Percentiles rank a stretch among this genome's conserved stretches.
Evolutionary conservation across 1,140 invertebrate species (phyloP).

Genomic region (Zaprionus taronus): DNA sequence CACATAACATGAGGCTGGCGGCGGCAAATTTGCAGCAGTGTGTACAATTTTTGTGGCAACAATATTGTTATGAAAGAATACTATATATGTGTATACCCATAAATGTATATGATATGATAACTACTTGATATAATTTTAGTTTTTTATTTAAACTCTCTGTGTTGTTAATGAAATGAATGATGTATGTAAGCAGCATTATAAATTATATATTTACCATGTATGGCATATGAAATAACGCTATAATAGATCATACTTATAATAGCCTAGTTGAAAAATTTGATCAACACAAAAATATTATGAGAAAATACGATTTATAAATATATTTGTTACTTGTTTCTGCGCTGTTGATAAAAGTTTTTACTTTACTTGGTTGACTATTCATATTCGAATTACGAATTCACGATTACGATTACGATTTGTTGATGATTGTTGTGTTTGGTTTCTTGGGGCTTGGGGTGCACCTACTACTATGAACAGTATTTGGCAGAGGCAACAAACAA

Average conservation of each 20-base stretch:
- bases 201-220: conserved; percentile 26
- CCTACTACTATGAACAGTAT: conserved; percentile 54
- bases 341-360: conserved; percentile 64
- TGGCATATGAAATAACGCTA: conserved; percentile 37
- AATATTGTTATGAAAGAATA: conserved; percentile 33
- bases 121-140: conserved; percentile 42
- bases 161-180: conserved; percentile 64
- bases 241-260: conserved; percentile 47
- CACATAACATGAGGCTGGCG: conserved; percentile 19
- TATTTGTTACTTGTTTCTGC: conserved; percentile 75
- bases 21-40: conserved; percentile 22
- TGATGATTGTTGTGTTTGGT: conserved; percentile 45
- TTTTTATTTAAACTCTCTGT: conserved; percentile 75
- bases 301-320: conserved; percentile 45
- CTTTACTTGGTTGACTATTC: conserved; percentile 73
- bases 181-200: conserved; percentile 56
- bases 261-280: conserved; percentile 55
- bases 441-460: conserved; percentile 32
- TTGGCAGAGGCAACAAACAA: conserved; percentile 53
- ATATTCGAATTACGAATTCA: conserved; percentile 33
- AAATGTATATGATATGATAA: conserved; percentile 1
- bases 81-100: conserved; percentile 14
- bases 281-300: conserved; percentile 36
- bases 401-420: conserved; percentile 11
- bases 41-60: conserved; percentile 25